Evolutionary conservation across 2,797 vertebrate species (phyloP).

Genomic region (Rallus crepitans): DNA sequence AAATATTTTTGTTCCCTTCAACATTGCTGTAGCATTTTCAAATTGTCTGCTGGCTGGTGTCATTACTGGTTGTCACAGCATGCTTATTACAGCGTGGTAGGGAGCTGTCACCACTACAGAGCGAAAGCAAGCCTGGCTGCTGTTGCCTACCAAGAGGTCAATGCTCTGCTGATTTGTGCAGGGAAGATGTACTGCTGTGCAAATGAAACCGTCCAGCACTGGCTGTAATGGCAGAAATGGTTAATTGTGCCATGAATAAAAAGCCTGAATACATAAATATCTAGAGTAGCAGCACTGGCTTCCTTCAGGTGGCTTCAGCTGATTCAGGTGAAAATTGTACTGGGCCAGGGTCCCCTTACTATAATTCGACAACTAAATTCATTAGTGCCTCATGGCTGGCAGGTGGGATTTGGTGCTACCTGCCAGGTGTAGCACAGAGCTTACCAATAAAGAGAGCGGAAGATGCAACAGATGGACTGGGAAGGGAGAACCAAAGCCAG

Average conservation of each 20-base stretch:
- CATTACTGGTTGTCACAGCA: slow-evolving; percentile 7
- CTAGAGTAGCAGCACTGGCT: background rate
- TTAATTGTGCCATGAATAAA: background rate
- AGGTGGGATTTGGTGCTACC: background rate
- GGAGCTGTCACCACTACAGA: background rate
- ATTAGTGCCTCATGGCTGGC: background rate
- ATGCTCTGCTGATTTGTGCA: background rate
- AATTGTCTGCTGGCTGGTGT: background rate
- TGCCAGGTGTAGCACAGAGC: background rate
- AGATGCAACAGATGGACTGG: background rate
- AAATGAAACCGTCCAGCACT: background rate
- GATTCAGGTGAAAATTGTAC: background rate
- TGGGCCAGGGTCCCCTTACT: background rate
- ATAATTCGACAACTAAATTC: background rate
- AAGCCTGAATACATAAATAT: background rate
- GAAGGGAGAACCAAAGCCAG: background rate
- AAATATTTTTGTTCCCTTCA: background rate
- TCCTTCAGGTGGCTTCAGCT: background rate
- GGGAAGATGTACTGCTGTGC: background rate
- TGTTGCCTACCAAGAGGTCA: background rate
- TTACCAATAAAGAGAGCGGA: background rate
- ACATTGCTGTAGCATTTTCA: background rate
- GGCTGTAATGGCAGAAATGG: background rate
- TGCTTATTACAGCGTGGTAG: background rate
- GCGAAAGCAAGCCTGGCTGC: background rate